Percentiles rank a stretch among this genome's conserved stretches.
phyloP scores from a whole-genome alignment of 2,888 invertebrate species.

The Hyalella azteca region DNA sequence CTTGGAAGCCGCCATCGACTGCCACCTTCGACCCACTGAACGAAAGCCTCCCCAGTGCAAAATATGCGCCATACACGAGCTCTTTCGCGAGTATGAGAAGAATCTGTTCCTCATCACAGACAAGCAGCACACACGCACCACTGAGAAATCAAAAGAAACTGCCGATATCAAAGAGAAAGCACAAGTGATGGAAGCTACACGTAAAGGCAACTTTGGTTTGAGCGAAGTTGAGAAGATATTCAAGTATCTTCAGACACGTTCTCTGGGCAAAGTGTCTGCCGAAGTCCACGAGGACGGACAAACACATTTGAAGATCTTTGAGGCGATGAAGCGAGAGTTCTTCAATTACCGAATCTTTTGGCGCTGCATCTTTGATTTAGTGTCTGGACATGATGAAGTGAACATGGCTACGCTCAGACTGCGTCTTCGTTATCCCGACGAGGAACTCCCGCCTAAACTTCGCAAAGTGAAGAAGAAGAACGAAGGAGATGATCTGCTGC shows the following conservation, averaged over 20 bases:
- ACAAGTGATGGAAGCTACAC: constrained; percentile 61
- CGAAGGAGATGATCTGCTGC: constrained; percentile 62
- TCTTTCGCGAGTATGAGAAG: constrained; percentile 64
- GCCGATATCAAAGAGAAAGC: constrained; percentile 61
- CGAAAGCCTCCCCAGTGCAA: constrained; percentile 61
- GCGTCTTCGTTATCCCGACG: constrained; percentile 65
- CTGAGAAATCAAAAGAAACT: constrained; percentile 57
- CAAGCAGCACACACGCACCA: constrained; percentile 59
- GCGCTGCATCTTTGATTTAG: constrained; percentile 65
- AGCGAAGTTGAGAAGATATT: constrained; percentile 69
- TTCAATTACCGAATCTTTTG: constrained; percentile 64
- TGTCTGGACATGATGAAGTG: constrained; percentile 74
- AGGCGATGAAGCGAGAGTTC: constrained; percentile 72
- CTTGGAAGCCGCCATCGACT: constrained; percentile 67
- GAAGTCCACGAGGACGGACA: constrained; percentile 60
- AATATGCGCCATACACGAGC: constrained; percentile 63
- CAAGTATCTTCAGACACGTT: constrained; percentile 66
- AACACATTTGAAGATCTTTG: constrained; percentile 68
- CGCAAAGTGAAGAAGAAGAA: constrained; percentile 62
- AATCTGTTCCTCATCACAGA: constrained; percentile 68
- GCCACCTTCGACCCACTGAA: constrained; percentile 66
- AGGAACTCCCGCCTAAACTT: constrained; percentile 60
- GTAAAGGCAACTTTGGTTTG: constrained; percentile 73
- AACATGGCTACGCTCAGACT: constrained; percentile 74
- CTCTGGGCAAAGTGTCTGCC: constrained; percentile 59